Evolutionary conservation across 64 coral and sea anemone species (phyloP), one percentile per base, ranked within the genome.

Genomic region (Actinia equina): DNA sequence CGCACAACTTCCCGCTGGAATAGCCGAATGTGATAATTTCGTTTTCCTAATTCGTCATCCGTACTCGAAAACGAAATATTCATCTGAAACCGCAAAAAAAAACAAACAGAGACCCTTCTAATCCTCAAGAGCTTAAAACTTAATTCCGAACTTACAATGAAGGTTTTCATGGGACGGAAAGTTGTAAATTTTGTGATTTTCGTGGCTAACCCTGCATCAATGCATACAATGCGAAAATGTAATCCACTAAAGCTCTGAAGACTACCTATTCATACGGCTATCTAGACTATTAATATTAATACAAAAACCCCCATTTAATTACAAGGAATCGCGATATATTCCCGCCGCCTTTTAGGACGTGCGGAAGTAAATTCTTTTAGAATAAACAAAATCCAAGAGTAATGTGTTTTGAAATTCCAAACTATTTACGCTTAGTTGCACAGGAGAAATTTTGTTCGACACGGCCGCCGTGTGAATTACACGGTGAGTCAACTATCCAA

Each of bases 391-490:
- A 74, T 74, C 69, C 25, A 14, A 41, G 69, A 74, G 69, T 74
- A 42, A n/a, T n/a, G n/a, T 74, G 69, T 74, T 74, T 74, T 74
- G 69, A 41, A 74, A 74, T 74, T 74, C 12, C 69, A 41, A 74
- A 3, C 44, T 81, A 49, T 44, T 81, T 52, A 81, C 78, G 78
- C 78, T 81, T 81, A 49, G 49, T 17, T 81, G 78, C 78, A 81
- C 78, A 44, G 44, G 78, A 81, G 78, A 44, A 12, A 81, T 81
- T 14, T 49, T 81, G 44, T 52, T 81, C 43, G 78, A 44, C 41
- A 12, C 3, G 43, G 78, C 78, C 78, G 43, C 78, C 78, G 78
- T 81, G 78, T 23, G 41, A 81, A 81, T 19, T 5, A 74, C 69
- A 74, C 69, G 69, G 69, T 27, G 42, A 23, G 8, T 0, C 69